Base-by-base conservation (phyloP, 2,797 vertebrate genomes). In the Rhincodon typus region DNA sequence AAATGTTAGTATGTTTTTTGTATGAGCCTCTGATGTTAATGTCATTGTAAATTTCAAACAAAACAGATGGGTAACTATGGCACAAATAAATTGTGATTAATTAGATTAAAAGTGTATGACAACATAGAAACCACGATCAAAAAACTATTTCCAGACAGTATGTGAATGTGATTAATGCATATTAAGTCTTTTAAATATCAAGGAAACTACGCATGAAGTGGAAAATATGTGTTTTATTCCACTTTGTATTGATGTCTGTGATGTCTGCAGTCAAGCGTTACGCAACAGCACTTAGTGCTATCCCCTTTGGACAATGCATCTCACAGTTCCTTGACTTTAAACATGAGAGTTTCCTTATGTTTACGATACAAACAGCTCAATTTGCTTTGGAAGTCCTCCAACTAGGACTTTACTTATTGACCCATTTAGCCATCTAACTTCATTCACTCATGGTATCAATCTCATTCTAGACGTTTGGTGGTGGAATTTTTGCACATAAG, bases 231-330 rank as follows among this genome's bases (percentile, higher is more conserved):
- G 94, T 30, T 74, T 74, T 97, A 91, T 97, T 97, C 96, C 97
- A 97, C 96, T 96, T 96, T 97, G 96, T 90, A 96, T 96, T 97
- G 96, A 97, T 96, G 96, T 96, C 96, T 97, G 97, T 97, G 97
- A 97, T 96, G 97, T 97, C 97, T 97, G 96, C 96, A 97, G 97
- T 97, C 97, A 98, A 97, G 97, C 96, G 96, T 97, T 98, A 97
- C 97, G 97, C 97, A 97, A 97, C 96, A 96, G 96, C 96, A 95
- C 95, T 21, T 95, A 96, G 97, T 96, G 97, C 97, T 96, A 97
- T 96, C 97, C 97, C 97, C 97, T 97, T 97, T 96, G 97, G 97
- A 97, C 97, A 98, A 97, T 97, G 95, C 97, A 97, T 97, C 77
- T 97, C 96, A 69, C 66, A 96, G 96, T 96, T 42, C 3, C 96